These are phyloP conservation scores for Zoanthus solanderi DNA, from an alignment of 92 coral and sea anemone genomes.

Conservation along the genomic window DNA sequence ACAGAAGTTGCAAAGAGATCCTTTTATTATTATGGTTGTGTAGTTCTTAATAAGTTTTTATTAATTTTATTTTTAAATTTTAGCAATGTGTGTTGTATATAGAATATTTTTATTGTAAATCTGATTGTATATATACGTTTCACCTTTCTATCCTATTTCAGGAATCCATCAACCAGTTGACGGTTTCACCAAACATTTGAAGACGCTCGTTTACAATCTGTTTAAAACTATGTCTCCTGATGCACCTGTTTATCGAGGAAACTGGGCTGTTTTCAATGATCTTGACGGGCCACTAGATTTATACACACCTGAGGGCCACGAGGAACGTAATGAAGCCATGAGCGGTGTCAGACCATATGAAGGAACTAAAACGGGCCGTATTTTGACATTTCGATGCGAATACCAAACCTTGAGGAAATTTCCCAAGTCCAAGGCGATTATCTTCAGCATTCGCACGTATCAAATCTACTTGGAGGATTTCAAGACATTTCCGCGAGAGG, in stretches of 20 bases:
- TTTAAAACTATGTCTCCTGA: conserved; percentile 70
- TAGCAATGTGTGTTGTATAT: too few species aligned
- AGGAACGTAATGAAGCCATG: conserved; percentile 55
- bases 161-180: conserved; percentile 71
- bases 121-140: not conserved
- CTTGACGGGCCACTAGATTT: conserved; percentile 66
- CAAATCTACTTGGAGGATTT: conserved; percentile 62
- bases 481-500: conserved; percentile 48
- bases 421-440: conserved; percentile 61
- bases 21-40: too few species aligned
- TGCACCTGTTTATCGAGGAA: conserved; percentile 68
- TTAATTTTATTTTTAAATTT: too few species aligned
- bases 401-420: conserved; percentile 70
- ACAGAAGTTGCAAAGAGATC: too few species aligned
- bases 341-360: conserved; percentile 48
- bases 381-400: conserved; percentile 68
- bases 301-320: conserved; percentile 66
- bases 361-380: conserved; percentile 67
- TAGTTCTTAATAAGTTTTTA: too few species aligned
- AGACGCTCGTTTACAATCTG: conserved; percentile 63
- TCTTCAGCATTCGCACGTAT: conserved; percentile 71
- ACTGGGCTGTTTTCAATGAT: conserved; percentile 73
- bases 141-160: not conserved
- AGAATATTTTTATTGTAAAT: too few species aligned
- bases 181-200: conserved; percentile 66